Percentiles rank a stretch among this genome's conserved stretches.
These are phyloP conservation scores for Scleropages formosus DNA, from an alignment of 2,797 vertebrate species.

Conservation along the genomic window DNA sequence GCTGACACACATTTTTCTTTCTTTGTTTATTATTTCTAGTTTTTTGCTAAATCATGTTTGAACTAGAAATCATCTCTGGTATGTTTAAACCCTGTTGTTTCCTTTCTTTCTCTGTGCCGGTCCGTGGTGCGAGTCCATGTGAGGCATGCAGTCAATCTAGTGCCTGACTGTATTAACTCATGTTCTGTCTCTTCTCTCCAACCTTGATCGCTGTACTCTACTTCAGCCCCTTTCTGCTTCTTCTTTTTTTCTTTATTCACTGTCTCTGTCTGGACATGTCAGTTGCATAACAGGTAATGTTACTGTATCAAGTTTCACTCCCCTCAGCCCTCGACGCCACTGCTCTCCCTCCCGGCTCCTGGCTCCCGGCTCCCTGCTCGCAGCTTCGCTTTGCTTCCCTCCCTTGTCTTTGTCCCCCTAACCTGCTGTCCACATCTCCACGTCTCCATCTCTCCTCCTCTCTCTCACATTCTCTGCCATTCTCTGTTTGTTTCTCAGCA, in stretches of 20 bases:
- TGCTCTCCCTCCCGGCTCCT: not conserved
- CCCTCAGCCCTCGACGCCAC: not conserved
- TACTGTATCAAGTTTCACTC: constrained; percentile 54
- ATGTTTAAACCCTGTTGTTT: not conserved
- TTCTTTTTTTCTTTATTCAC: constrained; percentile 39
- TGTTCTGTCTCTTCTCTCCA: constrained; percentile 50
- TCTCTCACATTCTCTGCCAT: constrained; percentile 10
- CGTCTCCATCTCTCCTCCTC: constrained; percentile 13
- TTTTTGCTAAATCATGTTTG: constrained; percentile 3
- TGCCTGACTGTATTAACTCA: constrained; percentile 56
- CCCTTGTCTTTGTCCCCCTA: not conserved
- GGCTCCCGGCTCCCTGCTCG: not conserved
- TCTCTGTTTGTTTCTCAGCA: constrained; percentile 3
- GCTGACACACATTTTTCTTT: not conserved
- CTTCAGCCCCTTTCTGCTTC: constrained; percentile 50
- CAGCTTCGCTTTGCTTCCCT: too few species aligned
- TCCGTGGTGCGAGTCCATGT: not conserved
- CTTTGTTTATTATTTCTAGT: not conserved
- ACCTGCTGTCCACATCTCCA: not conserved
- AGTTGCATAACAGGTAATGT: constrained; percentile 76
- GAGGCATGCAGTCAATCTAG: constrained; percentile 42
- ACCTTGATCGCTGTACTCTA: constrained; percentile 42
- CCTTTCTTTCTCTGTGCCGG: constrained; percentile 27
- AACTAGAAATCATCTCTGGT: constrained; percentile 8
- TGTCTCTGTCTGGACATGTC: constrained; percentile 75